Evolutionary conservation across 2,888 invertebrate species (phyloP), one percentile per base, ranked within the genome.

Genomic region (Teleogryllus oceanicus): DNA sequence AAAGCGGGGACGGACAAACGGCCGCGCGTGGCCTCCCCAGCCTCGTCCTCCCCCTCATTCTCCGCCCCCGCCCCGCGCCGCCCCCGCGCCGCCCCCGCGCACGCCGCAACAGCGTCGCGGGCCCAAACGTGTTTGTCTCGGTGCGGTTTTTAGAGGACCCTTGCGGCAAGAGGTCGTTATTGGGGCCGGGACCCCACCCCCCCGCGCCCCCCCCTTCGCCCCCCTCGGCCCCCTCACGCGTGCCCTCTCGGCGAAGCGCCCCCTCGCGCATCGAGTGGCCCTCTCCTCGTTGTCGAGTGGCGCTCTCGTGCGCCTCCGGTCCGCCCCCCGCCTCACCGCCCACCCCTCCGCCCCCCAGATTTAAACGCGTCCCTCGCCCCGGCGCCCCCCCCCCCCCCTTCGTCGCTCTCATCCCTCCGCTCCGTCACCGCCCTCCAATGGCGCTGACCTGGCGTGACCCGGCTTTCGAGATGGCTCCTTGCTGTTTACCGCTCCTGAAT

Each of bases 361-460:
- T 62, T 62, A 62, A 62, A 62, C 62, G 62, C 62, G n/a, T 62
- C 62, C 13, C 62, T n/a, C 62, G 13, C n/a, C 16, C n/a, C 16
- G 62, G 16, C n/a, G 4, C 0, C 4, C 62, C 62, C n/a, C 62
- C 8, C n/a, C 37, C 37, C 37, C 37, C 1, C 8, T 37, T 37
- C 37, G 37, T 37, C 37, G 37, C 37, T 8, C 24, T 62, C 62
- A 12, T 2, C 62, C 16, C 5, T 3, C 8, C 62, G 62, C n/a
- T 11, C 16, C 16, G 4, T 62, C 62, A 1, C 62, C 62, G 13
- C 62, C 13, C 5, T 62, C 1, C 16, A 62, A 62, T 13, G 62
- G 16, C 62, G 62, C 62, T 62, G 62, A 62, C 62, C 62, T 62
- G n/a, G n/a, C 62, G 62, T 62, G 62, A 62, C 62, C 62, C 62